These are phyloP conservation scores for Drosophila suzukii DNA, from an alignment of 1,140 invertebrate genomes.

Conservation along the genomic window DNA sequence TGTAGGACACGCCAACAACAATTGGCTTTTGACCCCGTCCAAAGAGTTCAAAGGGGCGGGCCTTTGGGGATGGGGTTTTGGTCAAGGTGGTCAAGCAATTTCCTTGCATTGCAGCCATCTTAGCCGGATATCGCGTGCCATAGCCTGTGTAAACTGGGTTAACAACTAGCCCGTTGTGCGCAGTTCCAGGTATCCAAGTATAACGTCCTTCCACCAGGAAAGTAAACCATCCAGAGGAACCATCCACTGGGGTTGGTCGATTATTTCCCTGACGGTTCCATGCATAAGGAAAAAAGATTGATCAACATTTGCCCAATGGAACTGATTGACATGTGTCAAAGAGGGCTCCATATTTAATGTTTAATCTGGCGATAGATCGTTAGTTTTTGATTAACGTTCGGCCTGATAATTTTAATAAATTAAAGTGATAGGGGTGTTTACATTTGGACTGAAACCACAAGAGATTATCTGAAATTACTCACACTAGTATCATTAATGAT, in stretches of 20 bases:
- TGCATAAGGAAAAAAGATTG: conserved; percentile 32
- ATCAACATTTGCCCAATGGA: conserved; percentile 28
- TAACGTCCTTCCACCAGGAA: not conserved
- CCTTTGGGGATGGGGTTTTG: not conserved
- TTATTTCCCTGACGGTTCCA: not conserved
- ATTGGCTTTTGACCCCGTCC: conserved; percentile 37
- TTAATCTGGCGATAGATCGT: conserved; percentile 4
- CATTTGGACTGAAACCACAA: not conserved
- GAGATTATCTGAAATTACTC: too few relatives aligned
- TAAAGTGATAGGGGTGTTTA: not conserved
- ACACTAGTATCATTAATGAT: too few relatives aligned
- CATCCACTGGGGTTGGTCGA: not conserved
- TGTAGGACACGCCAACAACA: not conserved
- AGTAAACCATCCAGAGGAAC: not conserved
- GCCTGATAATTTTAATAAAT: not conserved
- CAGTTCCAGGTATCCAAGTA: conserved; percentile 16
- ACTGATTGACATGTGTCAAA: conserved; percentile 32
- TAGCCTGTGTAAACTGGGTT: conserved; percentile 61
- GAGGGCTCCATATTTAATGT: conserved; percentile 8
- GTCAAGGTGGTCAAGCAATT: conserved; percentile 31
- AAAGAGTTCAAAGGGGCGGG: not conserved
- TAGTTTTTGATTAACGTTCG: conserved; percentile 1
- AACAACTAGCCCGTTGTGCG: conserved; percentile 18
- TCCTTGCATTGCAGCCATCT: conserved; percentile 59
- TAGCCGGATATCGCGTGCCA: conserved; percentile 70